A percentile compares a stretch with the other conserved stretches of the same genome.
Conservation (phyloP, 2,888 invertebrate species). For the Meta bourneti region DNA sequence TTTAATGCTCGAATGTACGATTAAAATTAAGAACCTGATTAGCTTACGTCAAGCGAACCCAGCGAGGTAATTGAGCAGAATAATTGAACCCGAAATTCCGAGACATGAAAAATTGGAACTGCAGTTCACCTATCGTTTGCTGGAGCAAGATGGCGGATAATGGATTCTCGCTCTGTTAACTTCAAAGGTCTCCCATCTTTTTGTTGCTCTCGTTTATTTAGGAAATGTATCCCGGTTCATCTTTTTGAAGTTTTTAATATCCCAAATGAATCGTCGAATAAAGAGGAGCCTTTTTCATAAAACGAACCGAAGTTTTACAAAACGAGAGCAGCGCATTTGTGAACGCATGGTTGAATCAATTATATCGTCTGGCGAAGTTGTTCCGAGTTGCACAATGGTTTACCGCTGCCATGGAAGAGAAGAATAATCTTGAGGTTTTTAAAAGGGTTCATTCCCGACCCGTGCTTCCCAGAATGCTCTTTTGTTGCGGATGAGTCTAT, state of each 20-base stretch:
- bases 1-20: no score
- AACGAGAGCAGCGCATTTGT: slow-evolving; percentile 70
- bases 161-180: slow-evolving; percentile 74
- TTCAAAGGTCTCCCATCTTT: slow-evolving; percentile 56
- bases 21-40: slow-evolving; percentile 6
- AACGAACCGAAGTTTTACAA: slow-evolving; percentile 68
- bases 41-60: slow-evolving; percentile 1
- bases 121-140: slow-evolving; percentile 68
- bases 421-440: slow-evolving; percentile 61
- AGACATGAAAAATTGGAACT: slow-evolving; percentile 59
- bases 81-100: slow-evolving; percentile 54
- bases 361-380: slow-evolving; percentile 65
- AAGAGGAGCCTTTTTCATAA: slow-evolving; percentile 62
- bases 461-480: slow-evolving; percentile 60
- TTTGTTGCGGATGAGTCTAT: slow-evolving; percentile 66
- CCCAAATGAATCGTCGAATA: slow-evolving; percentile 70
- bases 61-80: slow-evolving; percentile 69
- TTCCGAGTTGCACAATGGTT: slow-evolving; percentile 74
- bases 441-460: slow-evolving; percentile 61
- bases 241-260: slow-evolving; percentile 69
- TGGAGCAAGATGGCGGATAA: slow-evolving; percentile 64
- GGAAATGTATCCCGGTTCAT: slow-evolving; percentile 70
- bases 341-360: slow-evolving; percentile 74
- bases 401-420: slow-evolving; percentile 62
- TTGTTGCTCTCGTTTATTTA: slow-evolving; percentile 56